phyloP scores from a whole-genome alignment of 2,113 vertebrate species.

The Tragelaphus strepsiceros region DNA sequence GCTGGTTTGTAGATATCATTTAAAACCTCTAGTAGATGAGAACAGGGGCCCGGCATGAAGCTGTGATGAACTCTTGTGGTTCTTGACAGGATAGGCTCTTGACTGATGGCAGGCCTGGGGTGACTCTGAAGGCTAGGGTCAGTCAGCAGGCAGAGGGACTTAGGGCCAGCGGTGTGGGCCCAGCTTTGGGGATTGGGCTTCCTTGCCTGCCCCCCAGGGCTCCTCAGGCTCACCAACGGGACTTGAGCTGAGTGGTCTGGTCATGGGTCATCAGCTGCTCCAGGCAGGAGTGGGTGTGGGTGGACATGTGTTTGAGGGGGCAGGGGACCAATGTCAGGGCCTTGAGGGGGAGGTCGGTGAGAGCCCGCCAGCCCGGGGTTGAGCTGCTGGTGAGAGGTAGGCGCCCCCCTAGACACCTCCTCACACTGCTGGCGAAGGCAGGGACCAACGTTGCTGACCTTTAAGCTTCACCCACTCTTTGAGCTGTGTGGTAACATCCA shows the following conservation, averaged over 20 bases:
- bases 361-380: rapidly evolving
- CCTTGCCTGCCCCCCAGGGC: background rate
- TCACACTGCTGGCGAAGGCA: background rate
- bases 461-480: background rate
- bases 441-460: background rate
- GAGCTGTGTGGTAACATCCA: background rate
- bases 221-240: background rate
- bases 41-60: background rate
- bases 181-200: background rate
- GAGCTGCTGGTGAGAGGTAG: background rate
- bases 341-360: background rate
- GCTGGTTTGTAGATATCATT: background rate
- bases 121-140: background rate
- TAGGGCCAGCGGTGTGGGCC: background rate
- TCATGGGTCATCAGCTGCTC: background rate
- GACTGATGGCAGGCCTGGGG: rapidly evolving
- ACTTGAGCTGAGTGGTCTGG: background rate
- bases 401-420: background rate
- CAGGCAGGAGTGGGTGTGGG: background rate
- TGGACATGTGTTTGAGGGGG: background rate
- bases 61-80: background rate
- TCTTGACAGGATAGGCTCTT: background rate
- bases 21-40: background rate
- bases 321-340: background rate
- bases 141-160: background rate